Evolutionary conservation across 2,113 vertebrate species (phyloP).

Genomic region (Oreamnos americanus): DNA sequence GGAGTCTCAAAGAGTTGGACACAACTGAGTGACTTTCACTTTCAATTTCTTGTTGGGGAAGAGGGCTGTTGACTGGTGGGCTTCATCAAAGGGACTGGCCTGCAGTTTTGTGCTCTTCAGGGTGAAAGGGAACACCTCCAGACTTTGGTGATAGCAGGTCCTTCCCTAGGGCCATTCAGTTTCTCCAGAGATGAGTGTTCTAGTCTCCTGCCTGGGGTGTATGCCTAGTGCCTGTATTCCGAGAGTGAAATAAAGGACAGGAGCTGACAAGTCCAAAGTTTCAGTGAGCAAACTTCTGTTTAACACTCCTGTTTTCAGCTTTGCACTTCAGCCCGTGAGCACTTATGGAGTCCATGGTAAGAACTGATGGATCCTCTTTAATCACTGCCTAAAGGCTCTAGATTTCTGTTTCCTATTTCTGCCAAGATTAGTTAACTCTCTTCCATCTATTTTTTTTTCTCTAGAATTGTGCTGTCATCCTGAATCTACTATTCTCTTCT

Average conservation of each 20-base stretch:
- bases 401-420: not conserved
- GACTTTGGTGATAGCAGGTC: not conserved
- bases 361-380: not conserved
- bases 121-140: not conserved
- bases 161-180: not conserved
- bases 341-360: not conserved
- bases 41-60: not conserved
- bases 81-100: not conserved
- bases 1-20: not conserved
- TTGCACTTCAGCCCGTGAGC: not conserved
- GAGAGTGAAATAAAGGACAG: not conserved
- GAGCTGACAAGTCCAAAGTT: not conserved
- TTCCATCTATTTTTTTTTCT: not conserved
- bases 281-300: not conserved
- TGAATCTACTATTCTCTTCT: not conserved
- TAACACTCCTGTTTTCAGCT: not conserved
- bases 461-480: not conserved
- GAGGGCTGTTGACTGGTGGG: not conserved
- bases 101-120: not conserved
- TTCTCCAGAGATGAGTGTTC: not conserved
- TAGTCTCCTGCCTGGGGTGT: not conserved
- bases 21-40: not conserved
- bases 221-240: not conserved
- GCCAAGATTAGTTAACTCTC: not conserved
- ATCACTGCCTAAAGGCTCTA: not conserved